These are phyloP conservation scores for Salticus scenicus DNA, from an alignment of 2,888 invertebrate genomes.

Conservation along the genomic window DNA sequence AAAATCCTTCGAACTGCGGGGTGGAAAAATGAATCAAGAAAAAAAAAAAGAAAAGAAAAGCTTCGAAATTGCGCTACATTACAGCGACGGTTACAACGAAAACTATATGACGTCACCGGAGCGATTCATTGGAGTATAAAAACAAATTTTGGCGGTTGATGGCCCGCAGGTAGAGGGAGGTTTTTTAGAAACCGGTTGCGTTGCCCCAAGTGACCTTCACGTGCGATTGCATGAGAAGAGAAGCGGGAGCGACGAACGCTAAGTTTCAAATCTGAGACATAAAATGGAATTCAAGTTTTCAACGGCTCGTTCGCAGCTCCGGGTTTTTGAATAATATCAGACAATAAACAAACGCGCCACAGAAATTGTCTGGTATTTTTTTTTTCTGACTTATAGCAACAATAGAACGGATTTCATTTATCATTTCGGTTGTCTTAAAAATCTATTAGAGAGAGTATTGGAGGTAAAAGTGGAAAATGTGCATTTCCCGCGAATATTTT, in stretches of 20 bases:
- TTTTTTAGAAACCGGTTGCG: constrained; percentile 37
- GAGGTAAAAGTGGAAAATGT: too few relatives aligned
- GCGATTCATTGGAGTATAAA: constrained; percentile 21
- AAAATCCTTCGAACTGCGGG: neutral
- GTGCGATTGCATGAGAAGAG: constrained; percentile 52
- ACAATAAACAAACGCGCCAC: neutral
- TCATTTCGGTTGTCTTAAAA: neutral
- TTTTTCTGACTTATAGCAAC: neutral
- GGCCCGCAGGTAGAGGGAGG: constrained; percentile 55
- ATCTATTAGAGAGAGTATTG: too few relatives aligned
- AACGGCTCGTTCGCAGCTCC: constrained; percentile 54
- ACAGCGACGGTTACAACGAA: constrained; percentile 54
- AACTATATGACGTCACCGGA: constrained; percentile 46
- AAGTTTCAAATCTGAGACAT: constrained; percentile 62
- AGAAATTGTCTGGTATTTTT: neutral
- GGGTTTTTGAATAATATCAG: constrained; percentile 48
- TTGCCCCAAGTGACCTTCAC: constrained; percentile 66
- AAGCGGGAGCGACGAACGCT: constrained; percentile 55
- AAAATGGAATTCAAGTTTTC: constrained; percentile 63
- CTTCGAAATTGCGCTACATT: neutral
- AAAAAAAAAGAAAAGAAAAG: constrained; percentile 8
- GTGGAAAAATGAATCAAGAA: too few relatives aligned
- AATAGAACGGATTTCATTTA: neutral
- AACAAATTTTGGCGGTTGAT: constrained; percentile 51
- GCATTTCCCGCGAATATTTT: too few relatives aligned